Evolutionary conservation across 2,113 vertebrate species (phyloP), one percentile per base, ranked within the genome.

Genomic region (Anguilla rostrata): DNA sequence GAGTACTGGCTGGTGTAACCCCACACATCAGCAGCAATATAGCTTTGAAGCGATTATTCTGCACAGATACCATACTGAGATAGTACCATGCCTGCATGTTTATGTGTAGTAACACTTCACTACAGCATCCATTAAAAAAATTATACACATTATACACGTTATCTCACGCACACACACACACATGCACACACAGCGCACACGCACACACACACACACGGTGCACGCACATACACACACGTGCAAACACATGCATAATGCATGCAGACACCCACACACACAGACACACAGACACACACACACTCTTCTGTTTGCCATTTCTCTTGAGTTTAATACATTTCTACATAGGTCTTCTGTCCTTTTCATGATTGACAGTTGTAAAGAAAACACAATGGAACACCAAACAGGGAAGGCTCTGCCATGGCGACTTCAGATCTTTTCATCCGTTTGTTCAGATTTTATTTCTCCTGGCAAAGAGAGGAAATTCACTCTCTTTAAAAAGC

Each of bases 241-340:
- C 49, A 53, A 6, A 53, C 43, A 53, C 49, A 53, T 9, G 9
- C 43, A 46, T 9, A 46, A 86, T 87, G 78, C 87, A 85, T 87
- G 57, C 46, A 53, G 43, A 83, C 86, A 49, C 53, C 56, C 81
- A 78, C 66, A 26, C 6, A 87, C 60, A 66, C 79, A 22, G 20
- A 86, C 85, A 40, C 86, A 84, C 83, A 84, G 57, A 41, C 34
- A 84, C 26, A 40, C 53, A 84, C 34, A 15, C 29, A 80, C 84
- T 16, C 26, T 56, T 49, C 29, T 79, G 71, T 40, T 78, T 79
- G 8, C 49, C 46, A n/a, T 4, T 78, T 85, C 39, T 4, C 39
- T 75, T 57, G 29, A 18, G 26, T 39, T 53, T 26, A 16, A 78
- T 41, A 12, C 9, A 53, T 78, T 49, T 34, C 34, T 34, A 34